Base-by-base conservation (phyloP, 37 sponge, comb jelly and placozoan genomes). In the Geodia barretti region DNA sequence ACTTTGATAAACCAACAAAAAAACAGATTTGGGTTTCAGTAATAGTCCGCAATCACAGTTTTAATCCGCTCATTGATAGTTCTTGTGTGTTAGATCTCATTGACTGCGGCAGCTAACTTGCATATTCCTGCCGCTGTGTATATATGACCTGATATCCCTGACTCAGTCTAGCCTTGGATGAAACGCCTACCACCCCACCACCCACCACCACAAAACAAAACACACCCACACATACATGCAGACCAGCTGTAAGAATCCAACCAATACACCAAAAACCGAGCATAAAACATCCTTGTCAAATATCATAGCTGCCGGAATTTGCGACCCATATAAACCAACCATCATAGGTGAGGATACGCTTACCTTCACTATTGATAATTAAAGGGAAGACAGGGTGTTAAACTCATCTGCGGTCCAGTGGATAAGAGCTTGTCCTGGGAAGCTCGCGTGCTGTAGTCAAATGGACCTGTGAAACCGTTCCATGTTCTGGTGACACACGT, bases 321-420 rank as follows among this genome's bases (percentile, higher is more conserved):
- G 7, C n/a, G n/a, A n/a, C n/a, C n/a, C n/a, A n/a, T n/a, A n/a
- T 30, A 19, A 39, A 73, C 73, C 5, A 26, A 60, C 35, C 20
- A 75, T 34, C 4, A 28, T 31, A 23, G 58, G 30, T 60, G 0
- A 14, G 8, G 3, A 84, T 28, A 1, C 60, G 9, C 26, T 11
- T 14, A 11, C 26, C 25, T 60, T 25, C 19, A 36, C 35, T 43
- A 29, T 39, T 66, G n/a, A 36, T 32, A 59, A 17, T 5, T 37
- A 14, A 36, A 36, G 5, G 28, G 62, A 20, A 76, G 2, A n/a
- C n/a, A n/a, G 9, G 20, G 26, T 5, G 5, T 60, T 42, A 54
- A 87, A 91, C 86, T 94, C n/a, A n/a, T n/a, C n/a, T n/a, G n/a
- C 94, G 26, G 90, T 87, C n/a, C 87, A 79, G 78, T 66, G 82